Evolutionary conservation across 37 sponge, comb jelly and placozoan genomes (phyloP).

Genomic region (Chondrilla cf. caribensis): DNA sequence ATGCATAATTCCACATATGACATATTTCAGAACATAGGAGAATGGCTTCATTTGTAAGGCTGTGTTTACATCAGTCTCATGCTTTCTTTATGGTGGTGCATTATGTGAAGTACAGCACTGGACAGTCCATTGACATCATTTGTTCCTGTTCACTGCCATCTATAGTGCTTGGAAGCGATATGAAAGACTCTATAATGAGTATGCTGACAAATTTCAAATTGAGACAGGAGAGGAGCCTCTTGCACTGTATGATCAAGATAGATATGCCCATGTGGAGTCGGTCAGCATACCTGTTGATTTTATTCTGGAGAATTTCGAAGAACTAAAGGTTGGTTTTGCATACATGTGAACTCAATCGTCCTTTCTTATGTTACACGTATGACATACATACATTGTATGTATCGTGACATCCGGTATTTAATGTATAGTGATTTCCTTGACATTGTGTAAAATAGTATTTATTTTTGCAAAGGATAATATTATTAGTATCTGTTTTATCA

Average conservation of each 20-base stretch:
- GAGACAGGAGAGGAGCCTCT: neutral
- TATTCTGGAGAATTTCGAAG: conserved; percentile 31
- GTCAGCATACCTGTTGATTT: conserved; percentile 35
- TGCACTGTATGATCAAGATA: neutral
- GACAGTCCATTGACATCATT: neutral
- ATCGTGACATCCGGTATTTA: neutral
- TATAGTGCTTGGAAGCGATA: conserved; percentile 19
- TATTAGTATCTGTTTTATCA: no score
- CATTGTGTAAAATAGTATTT: no score
- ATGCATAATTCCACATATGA: no score
- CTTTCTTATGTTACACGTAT: conserved; percentile 1
- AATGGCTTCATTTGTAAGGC: no score
- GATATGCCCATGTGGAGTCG: conserved; percentile 5
- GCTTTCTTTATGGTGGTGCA: no score
- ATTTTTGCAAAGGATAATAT: no score
- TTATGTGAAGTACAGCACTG: no score
- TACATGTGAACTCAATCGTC: no score
- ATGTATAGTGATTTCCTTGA: neutral
- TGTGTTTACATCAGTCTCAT: no score
- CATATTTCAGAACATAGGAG: no score
- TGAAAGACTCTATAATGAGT: conserved; percentile 6
- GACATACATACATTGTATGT: neutral
- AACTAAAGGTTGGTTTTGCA: conserved; percentile 34
- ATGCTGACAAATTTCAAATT: neutral
- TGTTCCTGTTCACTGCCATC: neutral